phyloP scores from a whole-genome alignment of 2,113 vertebrate genomes.

The Neopipo cinnamomea region DNA sequence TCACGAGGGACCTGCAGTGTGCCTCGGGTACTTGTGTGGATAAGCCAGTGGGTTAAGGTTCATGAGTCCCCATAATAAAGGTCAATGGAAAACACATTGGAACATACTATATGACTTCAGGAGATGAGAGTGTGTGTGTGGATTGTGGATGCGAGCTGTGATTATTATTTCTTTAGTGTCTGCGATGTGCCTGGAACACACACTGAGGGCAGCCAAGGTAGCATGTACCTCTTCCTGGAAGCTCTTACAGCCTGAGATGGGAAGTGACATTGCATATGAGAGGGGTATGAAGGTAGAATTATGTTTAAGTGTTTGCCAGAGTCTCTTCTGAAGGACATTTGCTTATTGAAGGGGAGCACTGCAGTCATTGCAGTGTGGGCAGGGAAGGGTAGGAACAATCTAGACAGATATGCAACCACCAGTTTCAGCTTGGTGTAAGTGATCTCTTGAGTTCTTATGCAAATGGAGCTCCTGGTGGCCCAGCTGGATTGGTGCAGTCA shows the following conservation, averaged over 20 bases:
- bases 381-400: not conserved
- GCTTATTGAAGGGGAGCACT: not conserved
- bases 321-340: not conserved
- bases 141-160: not conserved
- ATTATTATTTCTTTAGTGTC: not conserved
- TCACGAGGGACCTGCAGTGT: not conserved
- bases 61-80: not conserved
- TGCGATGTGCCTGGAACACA: not conserved
- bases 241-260: not conserved
- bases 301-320: not conserved
- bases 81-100: slow-evolving; percentile 15
- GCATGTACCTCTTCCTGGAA: not conserved
- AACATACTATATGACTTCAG: not conserved
- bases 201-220: not conserved
- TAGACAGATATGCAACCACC: not conserved
- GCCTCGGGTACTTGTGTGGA: not conserved
- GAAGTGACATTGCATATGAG: not conserved
- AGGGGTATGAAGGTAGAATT: not conserved
- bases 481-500: not conserved
- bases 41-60: not conserved
- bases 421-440: not conserved
- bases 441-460: not conserved
- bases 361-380: not conserved
- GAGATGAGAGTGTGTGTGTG: not conserved
- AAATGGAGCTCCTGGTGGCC: not conserved